Conservation (phyloP, 2,113 vertebrate genomes). For the Crotalus viridis region DNA sequence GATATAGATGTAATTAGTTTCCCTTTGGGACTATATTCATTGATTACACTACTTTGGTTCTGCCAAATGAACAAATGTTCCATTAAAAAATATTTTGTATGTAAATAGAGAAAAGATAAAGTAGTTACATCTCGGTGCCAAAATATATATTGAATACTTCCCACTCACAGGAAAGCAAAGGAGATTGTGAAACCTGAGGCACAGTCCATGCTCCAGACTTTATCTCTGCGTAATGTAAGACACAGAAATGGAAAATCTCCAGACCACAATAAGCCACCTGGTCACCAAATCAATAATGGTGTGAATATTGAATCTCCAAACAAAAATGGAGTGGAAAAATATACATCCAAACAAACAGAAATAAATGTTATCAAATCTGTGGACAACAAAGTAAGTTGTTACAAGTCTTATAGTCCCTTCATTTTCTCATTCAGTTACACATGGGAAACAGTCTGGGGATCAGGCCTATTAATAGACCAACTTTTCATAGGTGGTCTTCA, state of each 20-base stretch:
- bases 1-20: not conserved
- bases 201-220: slow-evolving; percentile 30
- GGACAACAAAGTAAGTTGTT: slow-evolving; percentile 20
- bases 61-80: not conserved
- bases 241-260: slow-evolving; percentile 55
- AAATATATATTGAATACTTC: slow-evolving; percentile 28
- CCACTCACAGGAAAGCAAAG: slow-evolving; percentile 46
- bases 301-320: slow-evolving; percentile 50
- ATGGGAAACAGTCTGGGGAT: not conserved
- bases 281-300: slow-evolving; percentile 6
- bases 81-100: slow-evolving; percentile 25
- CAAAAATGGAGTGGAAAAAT: slow-evolving; percentile 49
- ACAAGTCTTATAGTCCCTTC: not conserved
- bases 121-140: slow-evolving; percentile 39
- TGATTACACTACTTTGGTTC: rapidly evolving
- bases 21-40: not conserved
- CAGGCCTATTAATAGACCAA: not conserved
- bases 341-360: slow-evolving; percentile 23
- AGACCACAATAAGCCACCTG: slow-evolving; percentile 50
- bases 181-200: slow-evolving; percentile 37
- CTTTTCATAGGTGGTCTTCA: not conserved
- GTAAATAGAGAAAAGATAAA: not conserved
- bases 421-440: not conserved
- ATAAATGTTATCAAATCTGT: slow-evolving; percentile 45
- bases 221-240: slow-evolving; percentile 49